A percentile compares a stretch with the other conserved stretches of the same genome.
Conservation (phyloP, 2,113 vertebrate species). For the Calonectris borealis region DNA sequence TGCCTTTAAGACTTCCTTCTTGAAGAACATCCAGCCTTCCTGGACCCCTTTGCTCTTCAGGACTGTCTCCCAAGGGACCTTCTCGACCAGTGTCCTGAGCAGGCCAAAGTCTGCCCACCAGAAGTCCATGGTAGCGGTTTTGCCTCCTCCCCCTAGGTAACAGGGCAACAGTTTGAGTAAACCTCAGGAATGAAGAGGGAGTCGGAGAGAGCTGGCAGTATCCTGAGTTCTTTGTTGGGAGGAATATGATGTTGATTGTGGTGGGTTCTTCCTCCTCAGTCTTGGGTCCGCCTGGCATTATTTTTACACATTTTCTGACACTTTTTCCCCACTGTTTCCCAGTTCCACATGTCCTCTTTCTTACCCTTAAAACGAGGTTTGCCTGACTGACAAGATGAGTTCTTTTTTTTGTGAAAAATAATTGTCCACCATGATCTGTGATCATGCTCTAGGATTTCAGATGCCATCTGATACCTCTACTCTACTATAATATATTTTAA, state of each 20-base stretch:
- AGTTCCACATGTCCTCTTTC: background rate
- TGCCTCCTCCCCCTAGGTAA: background rate
- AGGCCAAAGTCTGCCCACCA: too few relatives aligned
- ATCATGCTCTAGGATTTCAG: background rate
- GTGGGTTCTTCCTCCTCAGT: background rate
- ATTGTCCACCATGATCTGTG: too few relatives aligned
- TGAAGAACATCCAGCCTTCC: too few relatives aligned
- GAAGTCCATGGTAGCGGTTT: too few relatives aligned
- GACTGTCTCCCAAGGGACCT: too few relatives aligned
- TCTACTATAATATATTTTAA: background rate
- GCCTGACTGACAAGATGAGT: background rate
- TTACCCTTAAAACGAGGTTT: background rate
- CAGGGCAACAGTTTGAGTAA: background rate
- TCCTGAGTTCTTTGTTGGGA: fast-evolving
- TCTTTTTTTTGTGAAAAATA: background rate
- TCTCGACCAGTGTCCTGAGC: too few relatives aligned
- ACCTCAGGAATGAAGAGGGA: background rate
- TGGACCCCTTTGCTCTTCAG: too few relatives aligned
- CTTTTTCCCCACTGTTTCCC: background rate
- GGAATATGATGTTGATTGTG: background rate
- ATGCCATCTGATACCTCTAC: background rate
- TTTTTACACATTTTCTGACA: background rate
- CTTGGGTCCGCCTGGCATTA: background rate
- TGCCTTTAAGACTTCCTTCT: too few relatives aligned
- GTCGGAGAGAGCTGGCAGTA: background rate